Evolutionary conservation across 2,888 invertebrate species (phyloP).

Genomic region (Scelioninae gen. 1): DNA sequence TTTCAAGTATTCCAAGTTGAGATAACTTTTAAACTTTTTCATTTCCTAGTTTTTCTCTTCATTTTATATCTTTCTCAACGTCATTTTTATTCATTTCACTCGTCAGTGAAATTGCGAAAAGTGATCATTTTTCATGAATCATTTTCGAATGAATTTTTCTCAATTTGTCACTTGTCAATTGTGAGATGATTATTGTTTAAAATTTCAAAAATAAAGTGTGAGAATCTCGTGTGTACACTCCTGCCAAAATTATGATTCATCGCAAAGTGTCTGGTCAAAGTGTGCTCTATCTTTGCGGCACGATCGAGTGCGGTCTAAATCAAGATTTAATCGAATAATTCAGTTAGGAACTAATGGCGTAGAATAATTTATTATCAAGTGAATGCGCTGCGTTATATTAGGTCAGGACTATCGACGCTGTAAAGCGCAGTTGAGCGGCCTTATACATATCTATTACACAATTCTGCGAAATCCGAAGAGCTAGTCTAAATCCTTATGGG

Average conservation of each 20-base stretch:
- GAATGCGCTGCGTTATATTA: constrained; percentile 73
- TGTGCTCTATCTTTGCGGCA: constrained; percentile 50
- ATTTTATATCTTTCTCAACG: no score
- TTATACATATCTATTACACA: constrained; percentile 65
- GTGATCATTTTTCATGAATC: no score
- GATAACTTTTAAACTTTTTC: no score
- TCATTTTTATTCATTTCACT: no score
- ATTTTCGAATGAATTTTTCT: no score
- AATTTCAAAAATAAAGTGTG: no score
- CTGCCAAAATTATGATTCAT: constrained; percentile 40
- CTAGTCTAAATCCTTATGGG: constrained; percentile 50
- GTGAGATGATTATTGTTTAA: no score
- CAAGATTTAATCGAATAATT: constrained; percentile 79
- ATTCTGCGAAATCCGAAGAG: constrained; percentile 57
- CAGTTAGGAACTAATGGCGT: constrained; percentile 74
- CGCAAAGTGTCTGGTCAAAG: constrained; percentile 50
- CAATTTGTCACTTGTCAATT: no score
- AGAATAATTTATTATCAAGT: constrained; percentile 75
- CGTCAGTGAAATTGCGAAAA: no score
- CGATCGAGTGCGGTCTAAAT: constrained; percentile 72
- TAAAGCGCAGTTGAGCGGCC: constrained; percentile 13
- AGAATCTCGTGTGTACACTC: constrained; percentile 18
- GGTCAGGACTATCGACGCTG: constrained; percentile 47
- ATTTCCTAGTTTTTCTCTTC: no score
- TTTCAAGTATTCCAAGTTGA: no score